Conservation (phyloP, 2,888 invertebrate genomes). For the Cryptocheilus praepositus region DNA sequence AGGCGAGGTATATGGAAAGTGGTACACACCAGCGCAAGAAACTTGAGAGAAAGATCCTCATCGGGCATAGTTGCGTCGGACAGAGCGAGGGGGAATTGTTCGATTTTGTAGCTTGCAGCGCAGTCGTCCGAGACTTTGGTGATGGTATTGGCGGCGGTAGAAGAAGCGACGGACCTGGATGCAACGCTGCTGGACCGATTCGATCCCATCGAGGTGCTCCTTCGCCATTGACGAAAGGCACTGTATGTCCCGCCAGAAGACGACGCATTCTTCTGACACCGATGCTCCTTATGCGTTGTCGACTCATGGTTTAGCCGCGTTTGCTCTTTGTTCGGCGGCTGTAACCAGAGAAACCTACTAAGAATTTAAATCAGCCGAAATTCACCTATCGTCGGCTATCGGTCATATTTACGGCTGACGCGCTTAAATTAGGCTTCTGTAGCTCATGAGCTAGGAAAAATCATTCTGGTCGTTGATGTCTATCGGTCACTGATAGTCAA, state of each 20-base stretch:
- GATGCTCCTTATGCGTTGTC: slow-evolving; percentile 51
- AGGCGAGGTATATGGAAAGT: too few relatives aligned
- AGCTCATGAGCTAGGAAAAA: too few relatives aligned
- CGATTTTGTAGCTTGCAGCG: slow-evolving; percentile 56
- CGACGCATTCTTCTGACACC: slow-evolving; percentile 54
- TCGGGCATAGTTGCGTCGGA: slow-evolving; percentile 68
- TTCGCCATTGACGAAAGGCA: slow-evolving; percentile 68
- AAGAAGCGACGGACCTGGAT: slow-evolving; percentile 34
- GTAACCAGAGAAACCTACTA: slow-evolving; percentile 58
- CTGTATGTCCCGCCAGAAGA: slow-evolving; percentile 42
- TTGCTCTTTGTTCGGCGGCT: slow-evolving; percentile 61
- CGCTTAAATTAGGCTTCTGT: too few relatives aligned
- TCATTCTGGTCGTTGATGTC: too few relatives aligned
- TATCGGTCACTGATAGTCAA: too few relatives aligned
- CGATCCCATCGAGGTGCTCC: slow-evolving; percentile 54
- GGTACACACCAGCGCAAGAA: slow-evolving; percentile 71
- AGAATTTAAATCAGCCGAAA: slow-evolving; percentile 53
- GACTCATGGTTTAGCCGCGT: slow-evolving; percentile 55
- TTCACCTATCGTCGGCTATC: too few relatives aligned
- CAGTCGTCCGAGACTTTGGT: slow-evolving; percentile 47
- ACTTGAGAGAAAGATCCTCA: slow-evolving; percentile 69
- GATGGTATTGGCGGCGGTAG: slow-evolving; percentile 17
- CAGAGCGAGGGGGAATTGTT: slow-evolving; percentile 65
- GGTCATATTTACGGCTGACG: too few relatives aligned
- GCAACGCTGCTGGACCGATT: slow-evolving; percentile 54